These are phyloP conservation scores for Heterodera schachtii DNA, from an alignment of 1,140 invertebrate species.

Conservation along the genomic window DNA sequence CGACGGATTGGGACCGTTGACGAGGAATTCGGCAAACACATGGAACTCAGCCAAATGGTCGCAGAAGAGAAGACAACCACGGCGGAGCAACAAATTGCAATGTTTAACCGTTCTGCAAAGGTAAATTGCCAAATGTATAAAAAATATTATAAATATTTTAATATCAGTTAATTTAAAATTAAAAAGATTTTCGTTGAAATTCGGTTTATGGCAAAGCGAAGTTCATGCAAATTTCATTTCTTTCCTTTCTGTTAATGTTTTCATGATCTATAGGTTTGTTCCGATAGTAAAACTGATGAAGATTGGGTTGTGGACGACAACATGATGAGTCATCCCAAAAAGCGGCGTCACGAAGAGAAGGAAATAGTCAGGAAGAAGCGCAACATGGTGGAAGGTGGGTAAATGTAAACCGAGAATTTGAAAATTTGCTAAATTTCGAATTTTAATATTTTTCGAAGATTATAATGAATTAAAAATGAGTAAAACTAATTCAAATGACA, in stretches of 20 bases:
- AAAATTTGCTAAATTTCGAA: too few relatives aligned
- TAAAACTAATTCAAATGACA: too few relatives aligned
- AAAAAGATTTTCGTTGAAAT: too few relatives aligned
- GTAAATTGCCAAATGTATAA: conserved; percentile 63
- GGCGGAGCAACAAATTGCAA: conserved; percentile 78
- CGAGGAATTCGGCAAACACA: conserved; percentile 44
- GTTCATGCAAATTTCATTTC: too few relatives aligned
- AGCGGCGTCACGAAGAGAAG: conserved; percentile 71
- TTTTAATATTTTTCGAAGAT: too few relatives aligned
- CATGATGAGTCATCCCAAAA: conserved; percentile 76
- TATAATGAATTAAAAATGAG: too few relatives aligned
- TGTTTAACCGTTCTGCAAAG: conserved; percentile 77
- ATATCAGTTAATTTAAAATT: too few relatives aligned
- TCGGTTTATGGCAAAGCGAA: too few relatives aligned
- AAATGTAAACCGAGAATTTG: background rate
- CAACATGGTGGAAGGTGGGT: background rate
- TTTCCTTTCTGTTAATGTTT: too few relatives aligned
- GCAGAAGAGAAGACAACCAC: conserved; percentile 83
- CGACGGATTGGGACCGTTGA: conserved; percentile 38
- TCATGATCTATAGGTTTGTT: conserved; percentile 26
- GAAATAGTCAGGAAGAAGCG: background rate
- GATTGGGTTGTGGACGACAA: conserved; percentile 80
- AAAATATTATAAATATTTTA: too few relatives aligned
- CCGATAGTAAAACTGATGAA: conserved; percentile 69
- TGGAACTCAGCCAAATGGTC: conserved; percentile 67